Evolutionary conservation across 2,113 vertebrate species (phyloP).

Genomic region (Himantopus leucocephalus): DNA sequence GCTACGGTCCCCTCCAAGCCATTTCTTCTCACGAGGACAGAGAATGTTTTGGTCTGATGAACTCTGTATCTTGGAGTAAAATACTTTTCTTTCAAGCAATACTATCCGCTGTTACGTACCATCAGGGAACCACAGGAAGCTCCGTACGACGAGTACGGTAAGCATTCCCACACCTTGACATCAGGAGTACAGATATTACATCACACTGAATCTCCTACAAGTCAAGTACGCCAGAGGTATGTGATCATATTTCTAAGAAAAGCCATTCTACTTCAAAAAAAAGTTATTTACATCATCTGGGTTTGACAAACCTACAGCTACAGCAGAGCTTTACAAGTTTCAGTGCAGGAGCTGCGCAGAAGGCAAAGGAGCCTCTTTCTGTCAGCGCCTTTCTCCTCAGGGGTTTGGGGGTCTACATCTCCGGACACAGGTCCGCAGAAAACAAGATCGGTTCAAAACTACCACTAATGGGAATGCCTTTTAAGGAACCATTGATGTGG

Average conservation of each 20-base stretch:
- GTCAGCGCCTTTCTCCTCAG: neutral
- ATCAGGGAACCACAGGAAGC: neutral
- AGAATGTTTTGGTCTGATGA: neutral
- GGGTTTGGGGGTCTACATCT: neutral
- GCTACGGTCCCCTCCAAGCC: neutral
- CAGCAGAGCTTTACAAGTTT: neutral
- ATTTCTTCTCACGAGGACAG: neutral
- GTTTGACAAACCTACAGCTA: neutral
- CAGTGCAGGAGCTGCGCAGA: neutral
- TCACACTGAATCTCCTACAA: neutral
- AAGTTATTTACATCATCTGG: neutral
- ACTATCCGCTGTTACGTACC: neutral
- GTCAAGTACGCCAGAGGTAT: fast-evolving
- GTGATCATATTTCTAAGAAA: neutral
- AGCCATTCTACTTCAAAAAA: neutral
- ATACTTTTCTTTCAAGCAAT: neutral
- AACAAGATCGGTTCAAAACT: neutral
- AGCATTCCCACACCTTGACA: neutral
- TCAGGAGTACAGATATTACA: neutral
- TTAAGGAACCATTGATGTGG: neutral
- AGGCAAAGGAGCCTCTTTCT: neutral
- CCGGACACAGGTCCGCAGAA: neutral
- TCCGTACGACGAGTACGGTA: neutral
- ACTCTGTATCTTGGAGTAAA: neutral
- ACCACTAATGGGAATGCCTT: neutral